phyloP scores from a whole-genome alignment of 2,888 invertebrate species.

The Apoda limacodes region DNA sequence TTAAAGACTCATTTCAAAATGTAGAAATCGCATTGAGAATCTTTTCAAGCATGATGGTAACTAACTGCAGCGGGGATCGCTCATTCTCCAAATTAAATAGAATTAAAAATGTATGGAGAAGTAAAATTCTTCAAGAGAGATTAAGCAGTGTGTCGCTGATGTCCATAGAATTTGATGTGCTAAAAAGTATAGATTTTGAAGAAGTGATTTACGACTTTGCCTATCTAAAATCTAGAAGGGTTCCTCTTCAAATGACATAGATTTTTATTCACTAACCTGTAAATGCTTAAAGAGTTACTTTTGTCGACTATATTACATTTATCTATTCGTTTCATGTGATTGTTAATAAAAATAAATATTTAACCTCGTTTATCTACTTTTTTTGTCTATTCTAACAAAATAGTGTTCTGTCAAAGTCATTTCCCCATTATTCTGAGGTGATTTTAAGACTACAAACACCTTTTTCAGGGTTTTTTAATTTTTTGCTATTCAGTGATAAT shows the following conservation, averaged over 20 bases:
- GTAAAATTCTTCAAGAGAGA: background rate
- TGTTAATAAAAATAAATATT: background rate
- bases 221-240: conserved; percentile 8
- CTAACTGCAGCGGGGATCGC: conserved; percentile 21
- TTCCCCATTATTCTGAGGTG: too few species aligned
- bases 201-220: conserved; percentile 7
- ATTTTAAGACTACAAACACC: too few species aligned
- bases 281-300: background rate
- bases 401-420: too few species aligned
- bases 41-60: conserved; percentile 22
- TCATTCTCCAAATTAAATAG: background rate
- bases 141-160: background rate
- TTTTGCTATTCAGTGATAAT: too few species aligned
- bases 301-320: background rate
- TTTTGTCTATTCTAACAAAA: background rate
- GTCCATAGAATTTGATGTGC: background rate
- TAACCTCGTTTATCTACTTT: background rate
- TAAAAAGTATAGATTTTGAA: conserved; percentile 1
- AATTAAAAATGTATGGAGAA: background rate
- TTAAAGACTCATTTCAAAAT: conserved; percentile 22
- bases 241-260: conserved; percentile 6
- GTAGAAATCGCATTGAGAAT: conserved; percentile 25
- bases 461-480: too few species aligned
- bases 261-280: background rate
- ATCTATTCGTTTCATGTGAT: background rate